Percentiles rank a stretch among this genome's conserved stretches.
phyloP scores from a whole-genome alignment of 2,888 invertebrate species.

The Diadegma fenestrale region DNA sequence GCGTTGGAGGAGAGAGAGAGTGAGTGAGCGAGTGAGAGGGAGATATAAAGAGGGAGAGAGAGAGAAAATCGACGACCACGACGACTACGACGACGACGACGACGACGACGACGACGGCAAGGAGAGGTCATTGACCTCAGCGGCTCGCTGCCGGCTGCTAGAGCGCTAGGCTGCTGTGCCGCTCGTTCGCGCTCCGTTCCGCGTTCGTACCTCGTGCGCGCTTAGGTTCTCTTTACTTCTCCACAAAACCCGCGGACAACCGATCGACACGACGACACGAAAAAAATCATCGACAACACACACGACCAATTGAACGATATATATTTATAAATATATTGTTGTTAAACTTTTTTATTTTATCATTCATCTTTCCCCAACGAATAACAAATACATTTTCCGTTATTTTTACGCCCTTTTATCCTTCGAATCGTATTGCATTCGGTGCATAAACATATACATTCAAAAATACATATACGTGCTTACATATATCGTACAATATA shows the following conservation, averaged over 20 bases:
- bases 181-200: slow-evolving; percentile 79
- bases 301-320: slow-evolving; percentile 40
- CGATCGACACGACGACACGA: slow-evolving; percentile 48
- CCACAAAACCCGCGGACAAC: slow-evolving; percentile 68
- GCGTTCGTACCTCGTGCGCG: slow-evolving; percentile 81
- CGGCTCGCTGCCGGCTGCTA: slow-evolving; percentile 84
- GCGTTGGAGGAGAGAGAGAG: slow-evolving; percentile 50
- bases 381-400: not conserved
- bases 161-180: slow-evolving; percentile 80
- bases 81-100: slow-evolving; percentile 72
- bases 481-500: not conserved
- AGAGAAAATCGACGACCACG: slow-evolving; percentile 46
- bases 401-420: not conserved
- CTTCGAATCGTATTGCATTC: slow-evolving; percentile 7
- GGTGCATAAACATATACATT: slow-evolving; percentile 4
- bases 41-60: slow-evolving; percentile 39
- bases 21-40: slow-evolving; percentile 53
- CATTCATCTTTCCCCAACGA: slow-evolving; percentile 7
- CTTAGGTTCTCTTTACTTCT: slow-evolving; percentile 72
- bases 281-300: slow-evolving; percentile 28
- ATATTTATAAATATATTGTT: slow-evolving; percentile 21
- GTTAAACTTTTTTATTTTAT: slow-evolving; percentile 12
- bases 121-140: slow-evolving; percentile 84
- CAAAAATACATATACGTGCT: not conserved
- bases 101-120: slow-evolving; percentile 82